Percentiles rank a stretch among this genome's conserved stretches.
These are phyloP conservation scores for Autographa pulchrina DNA, from an alignment of 2,888 invertebrate genomes.

Conservation along the genomic window DNA sequence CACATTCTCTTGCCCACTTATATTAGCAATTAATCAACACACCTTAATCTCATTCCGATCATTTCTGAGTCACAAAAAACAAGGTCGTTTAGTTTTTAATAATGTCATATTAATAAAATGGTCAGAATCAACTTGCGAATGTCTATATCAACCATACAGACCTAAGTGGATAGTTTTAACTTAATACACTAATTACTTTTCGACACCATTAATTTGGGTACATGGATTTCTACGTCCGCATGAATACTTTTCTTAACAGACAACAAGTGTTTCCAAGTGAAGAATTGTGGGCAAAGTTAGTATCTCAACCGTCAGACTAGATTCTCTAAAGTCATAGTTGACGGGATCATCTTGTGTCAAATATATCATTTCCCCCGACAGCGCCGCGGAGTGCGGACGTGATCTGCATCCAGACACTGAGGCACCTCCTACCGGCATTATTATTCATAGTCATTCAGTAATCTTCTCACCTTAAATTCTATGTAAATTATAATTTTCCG, in stretches of 20 bases:
- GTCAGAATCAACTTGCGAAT: not conserved
- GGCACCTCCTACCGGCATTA: conserved; percentile 4
- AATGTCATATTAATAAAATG: not conserved
- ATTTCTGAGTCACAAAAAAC: conserved; percentile 16
- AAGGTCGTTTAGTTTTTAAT: conserved; percentile 29
- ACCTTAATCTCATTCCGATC: conserved; percentile 32
- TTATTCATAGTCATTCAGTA: conserved; percentile 12
- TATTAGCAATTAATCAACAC: conserved; percentile 27
- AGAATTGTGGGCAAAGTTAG: not conserved
- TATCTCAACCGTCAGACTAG: not conserved
- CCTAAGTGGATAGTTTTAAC: not conserved
- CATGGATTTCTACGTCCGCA: no score
- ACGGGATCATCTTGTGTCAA: conserved; percentile 26
- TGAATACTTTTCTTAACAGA: no score
- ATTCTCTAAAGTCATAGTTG: conserved; percentile 11
- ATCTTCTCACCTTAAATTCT: not conserved
- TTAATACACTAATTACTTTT: no score
- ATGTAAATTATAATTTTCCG: not conserved
- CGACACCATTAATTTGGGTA: no score
- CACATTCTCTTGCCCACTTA: conserved; percentile 41
- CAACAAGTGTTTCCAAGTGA: no score
- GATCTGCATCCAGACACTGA: conserved; percentile 29
- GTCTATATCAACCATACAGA: not conserved
- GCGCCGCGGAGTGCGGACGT: conserved; percentile 18
- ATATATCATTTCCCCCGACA: conserved; percentile 26